Percentiles rank a stretch among this genome's conserved stretches.
Conservation (phyloP, 2,113 vertebrate genomes). For the Chaenocephalus aceratus region DNA sequence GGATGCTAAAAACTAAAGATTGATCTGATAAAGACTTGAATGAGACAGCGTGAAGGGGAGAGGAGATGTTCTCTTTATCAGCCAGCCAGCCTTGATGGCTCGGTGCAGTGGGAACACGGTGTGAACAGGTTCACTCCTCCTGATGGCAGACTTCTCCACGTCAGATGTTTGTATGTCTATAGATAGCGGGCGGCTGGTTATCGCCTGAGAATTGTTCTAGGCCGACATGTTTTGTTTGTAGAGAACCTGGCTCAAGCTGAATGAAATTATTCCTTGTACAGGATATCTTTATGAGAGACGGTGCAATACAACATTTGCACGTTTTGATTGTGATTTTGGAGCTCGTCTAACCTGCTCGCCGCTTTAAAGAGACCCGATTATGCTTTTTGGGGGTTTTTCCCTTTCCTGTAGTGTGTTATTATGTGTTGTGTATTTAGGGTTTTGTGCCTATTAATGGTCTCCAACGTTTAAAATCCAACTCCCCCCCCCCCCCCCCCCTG, state of each 20-base stretch:
- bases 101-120: conserved; percentile 65
- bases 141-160: conserved; percentile 49
- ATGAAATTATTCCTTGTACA: conserved; percentile 20
- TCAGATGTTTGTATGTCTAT: conserved; percentile 70
- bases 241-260: conserved; percentile 41
- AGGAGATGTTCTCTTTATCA: conserved; percentile 66
- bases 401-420: conserved; percentile 1
- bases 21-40: not conserved
- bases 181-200: conserved; percentile 53
- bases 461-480: too few species aligned
- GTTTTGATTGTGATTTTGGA: conserved; percentile 7
- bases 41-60: not conserved
- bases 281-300: not conserved
- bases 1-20: not conserved
- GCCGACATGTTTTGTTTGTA: conserved; percentile 39
- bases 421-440: too few species aligned
- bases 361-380: not conserved
- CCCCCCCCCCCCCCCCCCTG: too few species aligned
- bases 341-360: not conserved
- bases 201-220: conserved; percentile 65
- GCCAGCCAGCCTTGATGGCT: conserved; percentile 71
- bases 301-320: conserved; percentile 5
- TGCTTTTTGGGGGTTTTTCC: not conserved
- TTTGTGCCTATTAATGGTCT: too few species aligned
- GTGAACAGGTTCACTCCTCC: conserved; percentile 50